These are phyloP conservation scores for Poecilobothrus nobilitatus DNA, from an alignment of 2,888 invertebrate species.

Conservation along the genomic window DNA sequence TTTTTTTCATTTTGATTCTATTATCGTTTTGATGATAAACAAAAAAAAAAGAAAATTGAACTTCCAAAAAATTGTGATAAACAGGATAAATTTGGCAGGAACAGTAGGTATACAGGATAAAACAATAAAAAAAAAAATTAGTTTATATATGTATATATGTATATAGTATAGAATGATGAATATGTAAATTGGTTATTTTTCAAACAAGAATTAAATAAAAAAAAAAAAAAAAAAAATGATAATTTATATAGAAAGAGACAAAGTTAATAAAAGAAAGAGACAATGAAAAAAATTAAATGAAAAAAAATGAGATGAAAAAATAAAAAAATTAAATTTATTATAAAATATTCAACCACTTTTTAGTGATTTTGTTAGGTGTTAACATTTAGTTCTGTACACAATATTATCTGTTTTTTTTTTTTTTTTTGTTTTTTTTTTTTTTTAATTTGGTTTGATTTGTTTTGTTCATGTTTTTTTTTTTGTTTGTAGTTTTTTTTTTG, in stretches of 20 bases:
- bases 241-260: too few species aligned
- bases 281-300: too few species aligned
- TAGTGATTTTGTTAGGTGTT: background rate
- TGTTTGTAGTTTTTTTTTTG: background rate
- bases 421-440: background rate
- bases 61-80: background rate
- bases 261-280: too few species aligned
- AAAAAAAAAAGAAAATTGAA: background rate
- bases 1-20: background rate
- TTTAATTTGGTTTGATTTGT: conserved; percentile 1
- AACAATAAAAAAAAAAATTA: background rate
- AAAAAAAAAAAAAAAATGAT: background rate
- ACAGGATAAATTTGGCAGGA: background rate
- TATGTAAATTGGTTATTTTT: conserved; percentile 5
- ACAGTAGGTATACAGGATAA: background rate
- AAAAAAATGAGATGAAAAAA: background rate
- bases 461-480: background rate
- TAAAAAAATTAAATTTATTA: conserved; percentile 2
- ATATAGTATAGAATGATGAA: background rate
- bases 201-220: background rate
- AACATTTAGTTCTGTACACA: background rate
- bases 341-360: conserved; percentile 5
- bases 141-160: background rate
- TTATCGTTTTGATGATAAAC: background rate
- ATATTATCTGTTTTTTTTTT: background rate